A percentile compares a stretch with the other conserved stretches of the same genome.
Conservation (phyloP, 2,113 vertebrate species). For the Galeopterus variegatus region DNA sequence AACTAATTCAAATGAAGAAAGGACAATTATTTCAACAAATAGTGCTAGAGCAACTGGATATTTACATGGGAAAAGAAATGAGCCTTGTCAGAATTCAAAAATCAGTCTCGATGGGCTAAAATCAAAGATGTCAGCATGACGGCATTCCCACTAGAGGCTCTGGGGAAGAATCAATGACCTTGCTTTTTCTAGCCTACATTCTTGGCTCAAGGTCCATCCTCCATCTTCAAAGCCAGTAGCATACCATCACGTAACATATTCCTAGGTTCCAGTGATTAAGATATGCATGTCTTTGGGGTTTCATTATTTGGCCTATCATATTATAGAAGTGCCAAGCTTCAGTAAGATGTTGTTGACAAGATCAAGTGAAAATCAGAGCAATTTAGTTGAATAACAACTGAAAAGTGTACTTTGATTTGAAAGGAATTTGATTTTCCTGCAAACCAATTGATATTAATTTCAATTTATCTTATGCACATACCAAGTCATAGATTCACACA, state of each 20-base stretch:
- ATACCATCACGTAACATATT: background rate
- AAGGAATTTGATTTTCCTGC: background rate
- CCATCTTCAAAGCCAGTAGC: too few relatives aligned
- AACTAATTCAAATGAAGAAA: too few relatives aligned
- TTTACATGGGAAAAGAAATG: too few relatives aligned
- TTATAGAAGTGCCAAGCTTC: background rate
- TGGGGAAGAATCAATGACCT: too few relatives aligned
- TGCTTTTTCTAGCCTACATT: too few relatives aligned
- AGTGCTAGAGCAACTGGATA: too few relatives aligned
- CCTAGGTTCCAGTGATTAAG: background rate
- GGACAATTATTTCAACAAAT: too few relatives aligned
- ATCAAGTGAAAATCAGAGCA: background rate
- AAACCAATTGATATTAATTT: background rate
- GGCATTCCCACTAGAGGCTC: too few relatives aligned
- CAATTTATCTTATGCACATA: background rate
- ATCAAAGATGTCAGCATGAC: too few relatives aligned
- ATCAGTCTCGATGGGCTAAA: too few relatives aligned
- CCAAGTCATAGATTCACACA: background rate
- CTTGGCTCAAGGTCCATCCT: too few relatives aligned
- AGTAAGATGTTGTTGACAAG: background rate
- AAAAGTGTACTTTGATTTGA: background rate
- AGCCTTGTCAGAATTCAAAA: too few relatives aligned
- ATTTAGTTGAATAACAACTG: background rate
- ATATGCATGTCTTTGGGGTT: background rate
- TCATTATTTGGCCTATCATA: background rate